Percentiles rank a stretch among this genome's conserved stretches.
Conservation (phyloP, 2,113 vertebrate genomes). For the Xiphophorus maculatus region DNA sequence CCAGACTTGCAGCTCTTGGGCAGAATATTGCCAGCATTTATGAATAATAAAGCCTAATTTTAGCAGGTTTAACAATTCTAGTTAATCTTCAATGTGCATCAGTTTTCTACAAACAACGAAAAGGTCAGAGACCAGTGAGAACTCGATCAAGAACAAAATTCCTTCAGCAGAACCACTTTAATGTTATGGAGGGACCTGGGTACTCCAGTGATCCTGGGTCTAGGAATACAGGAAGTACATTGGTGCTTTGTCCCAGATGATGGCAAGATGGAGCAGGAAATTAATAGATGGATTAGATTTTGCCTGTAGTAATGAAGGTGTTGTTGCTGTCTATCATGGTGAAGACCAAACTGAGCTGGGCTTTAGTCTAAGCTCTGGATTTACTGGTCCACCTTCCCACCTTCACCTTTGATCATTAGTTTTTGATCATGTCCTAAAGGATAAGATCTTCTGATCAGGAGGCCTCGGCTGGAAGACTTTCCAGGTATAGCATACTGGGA, state of each 20-base stretch:
- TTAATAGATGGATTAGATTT: too few species aligned
- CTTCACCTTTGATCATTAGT: too few species aligned
- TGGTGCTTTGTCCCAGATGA: too few species aligned
- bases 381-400: too few species aligned
- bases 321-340: too few species aligned
- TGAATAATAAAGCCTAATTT: background rate
- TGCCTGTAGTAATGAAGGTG: too few species aligned
- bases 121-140: background rate
- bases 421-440: too few species aligned
- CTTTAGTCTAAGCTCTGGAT: too few species aligned
- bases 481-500: background rate
- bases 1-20: background rate
- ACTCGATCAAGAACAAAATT: background rate
- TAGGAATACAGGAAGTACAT: too few species aligned
- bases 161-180: background rate
- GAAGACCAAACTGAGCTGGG: too few species aligned
- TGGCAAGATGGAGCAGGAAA: too few species aligned
- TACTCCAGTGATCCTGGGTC: background rate
- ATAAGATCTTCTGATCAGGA: background rate
- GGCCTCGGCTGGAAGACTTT: background rate
- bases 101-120: background rate
- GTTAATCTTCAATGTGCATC: background rate
- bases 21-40: background rate
- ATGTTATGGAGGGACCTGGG: background rate
- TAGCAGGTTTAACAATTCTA: background rate